A percentile compares a stretch with the other conserved stretches of the same genome.
These are phyloP conservation scores for Rhagonycha fulva DNA, from an alignment of 2,888 invertebrate species.

Conservation along the genomic window DNA sequence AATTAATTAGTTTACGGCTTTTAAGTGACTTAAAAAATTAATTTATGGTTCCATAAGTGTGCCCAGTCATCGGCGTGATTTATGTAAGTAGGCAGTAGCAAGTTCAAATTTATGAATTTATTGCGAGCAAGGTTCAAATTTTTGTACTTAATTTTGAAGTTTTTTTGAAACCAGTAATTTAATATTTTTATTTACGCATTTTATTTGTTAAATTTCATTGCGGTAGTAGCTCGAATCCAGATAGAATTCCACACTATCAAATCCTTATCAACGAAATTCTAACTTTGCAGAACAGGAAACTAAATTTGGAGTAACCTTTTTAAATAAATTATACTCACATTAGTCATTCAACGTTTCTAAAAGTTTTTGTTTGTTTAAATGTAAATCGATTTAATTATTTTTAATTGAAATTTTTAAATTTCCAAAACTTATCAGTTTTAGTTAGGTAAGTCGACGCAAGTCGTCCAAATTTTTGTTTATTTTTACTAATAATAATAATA, in stretches of 20 bases:
- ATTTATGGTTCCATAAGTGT: not conserved
- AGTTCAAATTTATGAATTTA: not conserved
- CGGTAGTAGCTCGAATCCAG: not conserved
- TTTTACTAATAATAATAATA: too few relatives aligned
- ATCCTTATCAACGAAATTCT: not conserved
- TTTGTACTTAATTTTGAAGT: not conserved
- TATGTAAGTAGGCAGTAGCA: not conserved
- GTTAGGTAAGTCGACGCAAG: not conserved
- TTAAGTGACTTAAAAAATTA: not conserved
- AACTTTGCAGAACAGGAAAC: not conserved
- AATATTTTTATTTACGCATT: not conserved
- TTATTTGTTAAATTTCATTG: not conserved
- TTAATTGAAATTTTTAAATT: not conserved
- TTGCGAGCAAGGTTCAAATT: not conserved
- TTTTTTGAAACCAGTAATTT: not conserved
- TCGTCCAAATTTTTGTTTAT: too few relatives aligned
- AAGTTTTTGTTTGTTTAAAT: not conserved
- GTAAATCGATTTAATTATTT: not conserved
- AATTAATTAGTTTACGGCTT: not conserved
- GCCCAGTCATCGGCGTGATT: not conserved
- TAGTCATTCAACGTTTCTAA: not conserved
- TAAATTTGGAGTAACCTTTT: not conserved
- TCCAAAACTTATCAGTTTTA: not conserved
- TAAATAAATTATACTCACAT: not conserved
- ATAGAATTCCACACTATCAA: not conserved